phyloP scores from a whole-genome alignment of 2,113 vertebrate species.

The Alligator mississippiensis region DNA sequence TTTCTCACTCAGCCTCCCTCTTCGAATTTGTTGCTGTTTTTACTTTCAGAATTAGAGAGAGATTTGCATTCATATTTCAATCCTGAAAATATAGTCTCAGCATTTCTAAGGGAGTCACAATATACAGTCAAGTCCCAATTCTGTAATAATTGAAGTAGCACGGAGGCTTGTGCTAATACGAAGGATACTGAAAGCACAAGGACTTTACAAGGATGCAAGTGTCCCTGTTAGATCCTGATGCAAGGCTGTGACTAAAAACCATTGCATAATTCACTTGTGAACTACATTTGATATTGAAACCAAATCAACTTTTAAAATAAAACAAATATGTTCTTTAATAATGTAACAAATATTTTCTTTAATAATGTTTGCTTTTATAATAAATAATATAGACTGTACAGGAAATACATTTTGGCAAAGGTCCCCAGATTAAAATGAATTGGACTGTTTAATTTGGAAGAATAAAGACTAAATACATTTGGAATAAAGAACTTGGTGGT shows the following conservation, averaged over 20 bases:
- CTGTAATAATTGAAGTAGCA: not conserved
- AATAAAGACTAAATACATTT: not conserved
- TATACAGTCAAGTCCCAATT: not conserved
- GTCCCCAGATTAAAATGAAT: constrained; percentile 41
- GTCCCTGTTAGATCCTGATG: not conserved
- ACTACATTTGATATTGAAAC: not conserved
- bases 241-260: constrained; percentile 7
- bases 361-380: not conserved
- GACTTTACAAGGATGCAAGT: not conserved
- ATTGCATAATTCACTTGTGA: constrained; percentile 26
- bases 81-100: not conserved
- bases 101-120: not conserved
- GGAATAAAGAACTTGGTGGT: not conserved
- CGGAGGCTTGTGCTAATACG: not conserved
- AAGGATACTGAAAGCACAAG: not conserved
- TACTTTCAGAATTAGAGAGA: not conserved
- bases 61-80: not conserved
- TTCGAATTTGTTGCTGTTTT: not conserved
- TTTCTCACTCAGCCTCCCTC: not conserved
- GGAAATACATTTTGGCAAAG: not conserved
- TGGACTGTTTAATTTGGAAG: not conserved
- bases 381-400: not conserved
- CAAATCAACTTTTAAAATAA: constrained; percentile 2
- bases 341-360: not conserved
- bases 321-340: constrained; percentile 10